phyloP scores from a whole-genome alignment of 2,797 vertebrate genomes.

The Pteropus rufus region DNA sequence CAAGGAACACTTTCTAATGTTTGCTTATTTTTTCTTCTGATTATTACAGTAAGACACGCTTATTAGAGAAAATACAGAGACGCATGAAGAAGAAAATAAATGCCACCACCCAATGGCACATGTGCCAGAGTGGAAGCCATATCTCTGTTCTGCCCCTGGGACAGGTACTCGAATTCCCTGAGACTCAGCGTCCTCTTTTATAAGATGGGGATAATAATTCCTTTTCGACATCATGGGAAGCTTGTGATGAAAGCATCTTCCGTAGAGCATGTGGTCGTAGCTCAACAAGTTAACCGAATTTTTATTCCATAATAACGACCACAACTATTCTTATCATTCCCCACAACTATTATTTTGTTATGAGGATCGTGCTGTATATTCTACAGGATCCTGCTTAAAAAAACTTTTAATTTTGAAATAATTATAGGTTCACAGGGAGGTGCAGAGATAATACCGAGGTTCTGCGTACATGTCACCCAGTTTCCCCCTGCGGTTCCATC shows the following conservation, averaged over 20 bases:
- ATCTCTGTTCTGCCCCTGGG: not conserved
- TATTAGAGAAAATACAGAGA: not conserved
- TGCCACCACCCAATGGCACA: not conserved
- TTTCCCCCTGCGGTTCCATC: not conserved
- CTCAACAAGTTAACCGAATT: fast-evolving
- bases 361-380: not conserved
- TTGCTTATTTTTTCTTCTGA: slow-evolving; percentile 43
- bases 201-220: not conserved
- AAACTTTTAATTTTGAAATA: not conserved
- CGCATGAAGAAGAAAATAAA: not conserved
- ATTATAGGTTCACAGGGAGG: not conserved
- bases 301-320: not conserved
- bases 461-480: no score
- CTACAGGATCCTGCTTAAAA: not conserved
- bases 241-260: not conserved
- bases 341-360: fast-evolving
- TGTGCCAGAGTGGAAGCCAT: fast-evolving
- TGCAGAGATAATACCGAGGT: not conserved
- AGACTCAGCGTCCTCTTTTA: not conserved
- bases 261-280: fast-evolving
- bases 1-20: slow-evolving; percentile 12
- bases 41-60: not conserved
- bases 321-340: no score
- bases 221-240: not conserved
- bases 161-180: not conserved